Conservation (phyloP, 92 coral and sea anemone genomes). For the Porites divaricata region DNA sequence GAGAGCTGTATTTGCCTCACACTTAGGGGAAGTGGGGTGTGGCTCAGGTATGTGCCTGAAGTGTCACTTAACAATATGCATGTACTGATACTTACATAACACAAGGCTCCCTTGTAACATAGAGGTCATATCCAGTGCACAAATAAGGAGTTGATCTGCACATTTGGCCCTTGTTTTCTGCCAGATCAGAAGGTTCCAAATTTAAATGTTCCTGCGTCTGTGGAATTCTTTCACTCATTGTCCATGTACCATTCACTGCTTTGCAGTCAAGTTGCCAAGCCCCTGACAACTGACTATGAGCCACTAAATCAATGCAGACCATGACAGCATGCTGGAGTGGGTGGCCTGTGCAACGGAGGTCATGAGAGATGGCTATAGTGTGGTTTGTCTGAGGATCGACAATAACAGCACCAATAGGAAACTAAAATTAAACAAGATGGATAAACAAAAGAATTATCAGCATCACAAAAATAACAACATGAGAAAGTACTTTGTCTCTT, state of each 20-base stretch:
- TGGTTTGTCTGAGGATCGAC: constrained; percentile 75
- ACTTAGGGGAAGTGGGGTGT: too few species aligned
- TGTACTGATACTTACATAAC: constrained; percentile 75
- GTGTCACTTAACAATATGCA: neutral
- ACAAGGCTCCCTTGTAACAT: constrained; percentile 95
- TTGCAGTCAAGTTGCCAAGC: constrained; percentile 79
- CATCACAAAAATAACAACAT: too few species aligned
- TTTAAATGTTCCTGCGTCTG: neutral
- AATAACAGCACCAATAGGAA: constrained; percentile 79
- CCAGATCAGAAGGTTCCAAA: neutral
- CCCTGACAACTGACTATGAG: constrained; percentile 84
- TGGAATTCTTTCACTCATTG: constrained; percentile 11
- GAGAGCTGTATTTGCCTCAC: too few species aligned
- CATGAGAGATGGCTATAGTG: constrained; percentile 80
- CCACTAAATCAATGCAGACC: constrained; percentile 93
- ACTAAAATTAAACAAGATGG: constrained; percentile 39
- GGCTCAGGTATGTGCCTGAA: too few species aligned
- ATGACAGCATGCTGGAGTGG: constrained; percentile 96
- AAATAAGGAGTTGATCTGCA: constrained; percentile 65
- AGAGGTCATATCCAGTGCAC: constrained; percentile 97
- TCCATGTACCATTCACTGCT: constrained; percentile 57
- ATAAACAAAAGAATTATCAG: too few species aligned
- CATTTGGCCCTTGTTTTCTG: neutral
- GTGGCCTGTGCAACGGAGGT: constrained; percentile 74
- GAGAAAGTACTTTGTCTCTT: too few species aligned